A percentile compares a stretch with the other conserved stretches of the same genome.
Conservation (phyloP, 2,113 vertebrate species). For the Oxyruncus cristatus region DNA sequence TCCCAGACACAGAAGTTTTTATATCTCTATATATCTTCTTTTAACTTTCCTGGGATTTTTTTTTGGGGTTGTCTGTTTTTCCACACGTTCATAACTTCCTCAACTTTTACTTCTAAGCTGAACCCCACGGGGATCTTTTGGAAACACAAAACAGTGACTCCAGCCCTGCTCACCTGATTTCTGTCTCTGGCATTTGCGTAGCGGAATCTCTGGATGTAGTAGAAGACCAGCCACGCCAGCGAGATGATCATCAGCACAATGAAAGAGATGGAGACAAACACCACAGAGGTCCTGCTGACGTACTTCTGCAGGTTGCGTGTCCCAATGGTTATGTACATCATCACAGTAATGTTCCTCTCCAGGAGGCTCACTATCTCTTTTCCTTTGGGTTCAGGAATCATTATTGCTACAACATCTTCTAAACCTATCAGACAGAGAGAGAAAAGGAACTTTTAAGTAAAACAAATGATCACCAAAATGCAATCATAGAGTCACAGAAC, state of each 20-base stretch:
- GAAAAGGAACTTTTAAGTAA: neutral
- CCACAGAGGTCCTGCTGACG: conserved; percentile 95
- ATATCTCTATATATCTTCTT: neutral
- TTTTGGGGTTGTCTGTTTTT: neutral
- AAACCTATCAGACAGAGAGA: conserved; percentile 73
- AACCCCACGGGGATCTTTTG: rapidly evolving
- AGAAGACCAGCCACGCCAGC: conserved; percentile 97
- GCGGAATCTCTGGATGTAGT: conserved; percentile 98
- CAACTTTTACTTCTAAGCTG: neutral
- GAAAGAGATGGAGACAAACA: conserved; percentile 99
- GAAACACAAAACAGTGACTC: neutral
- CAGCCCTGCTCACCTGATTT: conserved; percentile 85
- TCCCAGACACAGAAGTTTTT: neutral
- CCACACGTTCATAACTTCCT: neutral
- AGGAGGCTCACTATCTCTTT: conserved; percentile 88
- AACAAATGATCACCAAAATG: neutral
- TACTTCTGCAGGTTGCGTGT: conserved; percentile 98
- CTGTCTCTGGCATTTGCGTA: conserved; percentile 95
- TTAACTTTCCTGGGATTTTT: neutral
- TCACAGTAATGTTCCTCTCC: conserved; percentile 85
- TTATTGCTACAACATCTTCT: conserved; percentile 92
- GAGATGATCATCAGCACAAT: conserved; percentile 99
- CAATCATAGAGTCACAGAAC: neutral
- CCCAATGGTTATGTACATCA: conserved; percentile 91
- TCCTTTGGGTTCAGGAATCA: conserved; percentile 95